Percentiles rank a stretch among this genome's conserved stretches.
Evolutionary conservation across 2,888 invertebrate genomes (phyloP).

Genomic region (Dendrolimus pini): DNA sequence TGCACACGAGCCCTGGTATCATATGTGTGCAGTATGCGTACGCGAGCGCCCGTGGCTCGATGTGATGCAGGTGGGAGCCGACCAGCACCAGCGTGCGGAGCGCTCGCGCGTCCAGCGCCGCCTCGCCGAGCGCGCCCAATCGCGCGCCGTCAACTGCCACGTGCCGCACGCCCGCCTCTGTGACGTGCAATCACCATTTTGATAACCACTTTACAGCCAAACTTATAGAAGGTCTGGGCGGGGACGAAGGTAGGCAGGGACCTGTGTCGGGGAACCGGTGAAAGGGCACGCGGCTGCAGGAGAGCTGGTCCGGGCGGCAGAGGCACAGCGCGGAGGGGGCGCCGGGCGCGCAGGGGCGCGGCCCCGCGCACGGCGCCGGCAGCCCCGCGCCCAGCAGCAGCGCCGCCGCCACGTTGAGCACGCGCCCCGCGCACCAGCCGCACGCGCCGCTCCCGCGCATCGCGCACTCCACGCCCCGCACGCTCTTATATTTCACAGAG

Average conservation of each 20-base stretch:
- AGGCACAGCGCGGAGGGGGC: slow-evolving; percentile 37
- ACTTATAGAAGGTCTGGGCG: too few species aligned
- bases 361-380: slow-evolving; percentile 10
- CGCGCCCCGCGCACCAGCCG: slow-evolving; percentile 10
- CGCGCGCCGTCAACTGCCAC: slow-evolving; percentile 80
- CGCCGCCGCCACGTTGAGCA: slow-evolving; percentile 14
- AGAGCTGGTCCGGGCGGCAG: slow-evolving; percentile 44
- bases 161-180: slow-evolving; percentile 75
- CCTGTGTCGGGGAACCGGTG: slow-evolving; percentile 47
- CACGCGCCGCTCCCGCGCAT: background rate
- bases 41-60: slow-evolving; percentile 84
- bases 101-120: slow-evolving; percentile 82
- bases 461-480: slow-evolving; percentile 9
- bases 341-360: slow-evolving; percentile 14
- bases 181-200: background rate
- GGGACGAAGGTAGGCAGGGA: slow-evolving; percentile 3
- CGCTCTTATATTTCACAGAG: background rate
- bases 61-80: slow-evolving; percentile 84
- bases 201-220: too few species aligned
- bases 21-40: slow-evolving; percentile 40
- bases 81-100: slow-evolving; percentile 86
- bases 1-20: background rate
- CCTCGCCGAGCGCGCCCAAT: slow-evolving; percentile 81
- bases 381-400: slow-evolving; percentile 12
- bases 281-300: slow-evolving; percentile 46